phyloP scores from a whole-genome alignment of 2,888 invertebrate species.

The Halocaridina rubra region DNA sequence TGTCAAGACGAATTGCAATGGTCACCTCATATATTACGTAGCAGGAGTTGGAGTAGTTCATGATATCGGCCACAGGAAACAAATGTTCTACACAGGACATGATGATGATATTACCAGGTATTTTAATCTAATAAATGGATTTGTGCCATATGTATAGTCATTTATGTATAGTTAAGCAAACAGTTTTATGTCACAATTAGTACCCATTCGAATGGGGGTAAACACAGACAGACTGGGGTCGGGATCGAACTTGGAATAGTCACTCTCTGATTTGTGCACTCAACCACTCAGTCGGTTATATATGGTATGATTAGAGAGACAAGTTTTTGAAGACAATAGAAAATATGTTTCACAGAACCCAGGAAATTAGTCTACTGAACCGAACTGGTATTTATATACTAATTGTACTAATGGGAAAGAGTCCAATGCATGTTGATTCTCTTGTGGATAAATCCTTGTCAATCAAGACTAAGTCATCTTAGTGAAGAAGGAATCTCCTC shows the following conservation, averaged over 20 bases:
- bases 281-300: too few relatives aligned
- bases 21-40: slow-evolving; percentile 70
- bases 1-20: slow-evolving; percentile 67
- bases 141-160: neutral
- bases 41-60: slow-evolving; percentile 70
- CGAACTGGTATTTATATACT: too few relatives aligned
- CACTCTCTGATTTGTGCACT: neutral
- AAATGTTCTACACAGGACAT: slow-evolving; percentile 70
- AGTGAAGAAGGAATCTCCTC: too few relatives aligned
- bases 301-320: neutral
- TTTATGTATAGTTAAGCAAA: too few relatives aligned
- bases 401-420: too few relatives aligned
- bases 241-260: neutral
- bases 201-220: too few relatives aligned
- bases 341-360: too few relatives aligned
- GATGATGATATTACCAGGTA: slow-evolving; percentile 70
- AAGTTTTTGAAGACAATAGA: neutral
- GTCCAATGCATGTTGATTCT: too few relatives aligned
- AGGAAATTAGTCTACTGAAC: too few relatives aligned
- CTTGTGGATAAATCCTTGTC: too few relatives aligned
- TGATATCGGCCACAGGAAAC: slow-evolving; percentile 67
- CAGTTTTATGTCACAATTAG: neutral
- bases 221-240: neutral
- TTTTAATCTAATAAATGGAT: neutral
- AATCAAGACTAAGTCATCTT: too few relatives aligned